These are phyloP conservation scores for Protophormia terraenovae DNA, from an alignment of 2,888 invertebrate genomes.

Conservation along the genomic window DNA sequence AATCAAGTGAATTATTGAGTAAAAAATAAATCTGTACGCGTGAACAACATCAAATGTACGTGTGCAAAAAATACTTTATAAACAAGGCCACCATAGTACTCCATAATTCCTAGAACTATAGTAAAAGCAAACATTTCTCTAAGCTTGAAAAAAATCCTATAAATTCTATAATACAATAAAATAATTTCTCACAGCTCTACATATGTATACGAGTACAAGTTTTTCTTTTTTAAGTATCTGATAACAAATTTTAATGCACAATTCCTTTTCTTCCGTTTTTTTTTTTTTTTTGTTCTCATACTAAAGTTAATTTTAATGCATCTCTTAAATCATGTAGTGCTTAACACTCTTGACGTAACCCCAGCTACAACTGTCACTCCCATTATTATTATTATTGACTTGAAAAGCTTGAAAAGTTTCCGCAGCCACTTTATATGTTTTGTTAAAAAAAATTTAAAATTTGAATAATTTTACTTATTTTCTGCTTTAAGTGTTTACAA, in stretches of 20 bases:
- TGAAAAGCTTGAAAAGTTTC: background rate
- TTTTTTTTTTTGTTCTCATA: background rate
- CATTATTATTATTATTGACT: conserved; percentile 23
- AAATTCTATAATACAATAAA: conserved; percentile 6
- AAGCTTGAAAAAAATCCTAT: background rate
- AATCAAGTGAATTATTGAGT: conserved; percentile 61
- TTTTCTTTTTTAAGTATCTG: conserved; percentile 4
- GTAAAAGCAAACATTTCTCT: background rate
- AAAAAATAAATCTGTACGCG: conserved; percentile 57
- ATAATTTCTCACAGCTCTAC: background rate
- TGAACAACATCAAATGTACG: conserved; percentile 46
- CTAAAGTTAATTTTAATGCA: conserved; percentile 21
- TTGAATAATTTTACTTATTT: background rate
- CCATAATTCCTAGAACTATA: background rate
- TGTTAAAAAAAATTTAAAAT: too few relatives aligned
- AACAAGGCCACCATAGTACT: background rate
- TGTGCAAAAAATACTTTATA: background rate
- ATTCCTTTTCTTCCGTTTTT: background rate
- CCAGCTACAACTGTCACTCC: conserved; percentile 33
- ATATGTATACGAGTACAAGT: background rate
- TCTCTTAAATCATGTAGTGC: conserved; percentile 46
- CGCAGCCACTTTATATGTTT: background rate
- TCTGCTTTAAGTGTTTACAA: background rate
- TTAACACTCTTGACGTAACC: conserved; percentile 54
- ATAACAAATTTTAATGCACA: conserved; percentile 34